phyloP scores from a whole-genome alignment of 2,888 invertebrate genomes.

The Thera britannica region DNA sequence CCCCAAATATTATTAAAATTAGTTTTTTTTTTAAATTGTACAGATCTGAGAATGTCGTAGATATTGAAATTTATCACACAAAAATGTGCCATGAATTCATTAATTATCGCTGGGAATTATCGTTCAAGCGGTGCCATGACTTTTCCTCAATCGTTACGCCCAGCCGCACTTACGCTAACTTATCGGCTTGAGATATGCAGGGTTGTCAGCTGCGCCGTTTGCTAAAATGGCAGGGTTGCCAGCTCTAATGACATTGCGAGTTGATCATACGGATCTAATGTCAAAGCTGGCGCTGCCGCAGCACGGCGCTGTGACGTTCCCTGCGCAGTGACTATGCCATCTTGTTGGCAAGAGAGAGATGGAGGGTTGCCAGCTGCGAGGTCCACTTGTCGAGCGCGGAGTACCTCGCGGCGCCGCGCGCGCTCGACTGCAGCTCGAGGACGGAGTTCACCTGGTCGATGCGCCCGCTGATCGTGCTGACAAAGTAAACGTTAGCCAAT shows the following conservation, averaged over 20 bases:
- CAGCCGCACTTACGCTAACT: conserved; percentile 89
- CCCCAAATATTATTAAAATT: no score
- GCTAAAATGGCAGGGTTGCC: background rate
- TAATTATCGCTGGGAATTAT: background rate
- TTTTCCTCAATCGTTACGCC: background rate
- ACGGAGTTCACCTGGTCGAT: conserved; percentile 98
- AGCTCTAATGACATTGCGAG: background rate
- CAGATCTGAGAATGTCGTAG: no score
- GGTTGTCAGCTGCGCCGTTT: conserved; percentile 94
- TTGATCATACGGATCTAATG: background rate
- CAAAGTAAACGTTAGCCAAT: background rate
- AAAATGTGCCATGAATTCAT: background rate
- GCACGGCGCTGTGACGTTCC: background rate
- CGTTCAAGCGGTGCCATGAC: conserved; percentile 2
- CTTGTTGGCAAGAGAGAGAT: conserved; percentile 96
- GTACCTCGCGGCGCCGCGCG: conserved; percentile 93
- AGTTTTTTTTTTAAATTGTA: no score
- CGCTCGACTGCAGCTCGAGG: conserved; percentile 92
- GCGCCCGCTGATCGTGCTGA: conserved; percentile 92
- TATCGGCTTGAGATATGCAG: conserved; percentile 95
- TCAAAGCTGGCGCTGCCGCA: background rate
- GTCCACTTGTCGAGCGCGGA: conserved; percentile 98
- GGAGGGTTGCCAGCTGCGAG: conserved; percentile 93
- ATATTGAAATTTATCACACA: no score
- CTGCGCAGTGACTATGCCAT: conserved; percentile 86